Percentiles rank a stretch among this genome's conserved stretches.
phyloP scores from a whole-genome alignment of 2,888 invertebrate species.

The Cecidostiba fungosa region DNA sequence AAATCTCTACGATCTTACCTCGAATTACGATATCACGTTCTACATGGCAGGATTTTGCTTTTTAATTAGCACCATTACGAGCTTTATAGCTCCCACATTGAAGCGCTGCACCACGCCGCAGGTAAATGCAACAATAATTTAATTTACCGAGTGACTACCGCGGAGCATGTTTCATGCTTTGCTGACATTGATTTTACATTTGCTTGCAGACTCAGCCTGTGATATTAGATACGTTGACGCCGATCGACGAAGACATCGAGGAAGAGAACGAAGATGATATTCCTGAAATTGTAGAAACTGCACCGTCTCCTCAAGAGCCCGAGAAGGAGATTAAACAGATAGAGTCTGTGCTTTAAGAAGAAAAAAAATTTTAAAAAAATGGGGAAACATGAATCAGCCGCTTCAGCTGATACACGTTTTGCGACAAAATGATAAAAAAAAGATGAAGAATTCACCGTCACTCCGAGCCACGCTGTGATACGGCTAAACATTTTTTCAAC shows the following conservation, averaged over 20 bases:
- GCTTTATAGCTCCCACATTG: slow-evolving; percentile 90
- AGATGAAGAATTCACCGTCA: slow-evolving; percentile 68
- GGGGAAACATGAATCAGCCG: slow-evolving; percentile 43
- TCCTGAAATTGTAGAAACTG: slow-evolving; percentile 90
- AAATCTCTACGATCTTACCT: slow-evolving; percentile 93
- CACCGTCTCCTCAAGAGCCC: slow-evolving; percentile 81
- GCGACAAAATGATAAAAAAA: slow-evolving; percentile 47
- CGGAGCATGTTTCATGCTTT: not conserved
- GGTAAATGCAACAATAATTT: slow-evolving; percentile 66
- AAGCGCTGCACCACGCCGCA: slow-evolving; percentile 81
- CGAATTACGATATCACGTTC: slow-evolving; percentile 92
- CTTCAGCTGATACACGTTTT: slow-evolving; percentile 61
- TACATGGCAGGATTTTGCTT: slow-evolving; percentile 95
- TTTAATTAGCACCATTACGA: slow-evolving; percentile 90
- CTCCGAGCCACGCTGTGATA: slow-evolving; percentile 78
- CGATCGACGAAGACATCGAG: slow-evolving; percentile 88
- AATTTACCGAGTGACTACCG: not conserved
- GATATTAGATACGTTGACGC: slow-evolving; percentile 87
- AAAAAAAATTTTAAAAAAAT: not conserved
- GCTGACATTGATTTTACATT: slow-evolving; percentile 15
- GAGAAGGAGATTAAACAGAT: slow-evolving; percentile 83
- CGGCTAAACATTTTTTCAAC: slow-evolving; percentile 69
- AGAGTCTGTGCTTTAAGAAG: slow-evolving; percentile 87
- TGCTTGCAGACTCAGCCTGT: slow-evolving; percentile 83
- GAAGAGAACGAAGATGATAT: slow-evolving; percentile 88